Conservation (phyloP, 2,888 invertebrate species). For the Julus scandinavius region DNA sequence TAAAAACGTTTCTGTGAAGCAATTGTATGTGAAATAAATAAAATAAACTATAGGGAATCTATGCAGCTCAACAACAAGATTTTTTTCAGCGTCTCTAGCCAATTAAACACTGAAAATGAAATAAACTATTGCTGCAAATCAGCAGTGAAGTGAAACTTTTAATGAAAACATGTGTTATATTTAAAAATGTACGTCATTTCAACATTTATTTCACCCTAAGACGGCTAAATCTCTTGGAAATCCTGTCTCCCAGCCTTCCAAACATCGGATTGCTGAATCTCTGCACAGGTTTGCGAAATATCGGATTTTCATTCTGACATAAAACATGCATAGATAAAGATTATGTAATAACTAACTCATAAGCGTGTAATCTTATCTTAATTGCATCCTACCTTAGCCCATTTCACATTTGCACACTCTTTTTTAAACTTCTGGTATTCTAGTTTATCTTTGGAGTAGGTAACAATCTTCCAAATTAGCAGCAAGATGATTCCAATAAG, state of each 20-base stretch:
- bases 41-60: too few relatives aligned
- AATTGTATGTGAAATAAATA: too few relatives aligned
- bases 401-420: neutral
- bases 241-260: neutral
- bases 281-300: neutral
- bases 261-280: constrained; percentile 5
- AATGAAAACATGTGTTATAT: too few relatives aligned
- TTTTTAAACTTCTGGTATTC: neutral
- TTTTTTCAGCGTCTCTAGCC: too few relatives aligned
- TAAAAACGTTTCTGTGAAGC: too few relatives aligned
- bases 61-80: too few relatives aligned
- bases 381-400: constrained; percentile 17
- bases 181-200: too few relatives aligned
- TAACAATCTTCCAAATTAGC: constrained; percentile 11
- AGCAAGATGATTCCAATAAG: constrained; percentile 16
- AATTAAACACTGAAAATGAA: too few relatives aligned
- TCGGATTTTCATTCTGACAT: neutral
- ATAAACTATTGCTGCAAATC: too few relatives aligned
- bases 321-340: neutral
- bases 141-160: too few relatives aligned
- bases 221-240: neutral
- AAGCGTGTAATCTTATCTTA: too few relatives aligned
- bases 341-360: too few relatives aligned
- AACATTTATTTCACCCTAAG: neutral
- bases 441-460: neutral